Conservation (phyloP, 2,888 invertebrate species). For the Perithous albicinctus region DNA sequence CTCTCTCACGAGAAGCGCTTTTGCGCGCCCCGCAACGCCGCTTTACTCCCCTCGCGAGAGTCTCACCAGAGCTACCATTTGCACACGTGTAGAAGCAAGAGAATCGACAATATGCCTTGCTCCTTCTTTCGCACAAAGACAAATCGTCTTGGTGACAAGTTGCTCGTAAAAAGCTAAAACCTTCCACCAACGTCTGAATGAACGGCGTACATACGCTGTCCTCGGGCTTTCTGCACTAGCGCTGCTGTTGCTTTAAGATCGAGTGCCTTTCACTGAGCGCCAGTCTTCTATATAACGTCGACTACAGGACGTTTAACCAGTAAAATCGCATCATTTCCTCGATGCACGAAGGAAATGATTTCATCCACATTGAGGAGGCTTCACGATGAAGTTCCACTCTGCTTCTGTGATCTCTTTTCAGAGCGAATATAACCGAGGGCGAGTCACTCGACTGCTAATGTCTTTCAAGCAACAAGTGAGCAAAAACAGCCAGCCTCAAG, state of each 20-base stretch:
- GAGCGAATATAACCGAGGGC: not conserved
- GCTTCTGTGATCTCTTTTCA: conserved; percentile 1
- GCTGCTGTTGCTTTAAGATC: conserved; percentile 7
- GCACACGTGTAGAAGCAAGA: conserved; percentile 12
- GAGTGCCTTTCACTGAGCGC: conserved; percentile 9
- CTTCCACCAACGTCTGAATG: conserved; percentile 68
- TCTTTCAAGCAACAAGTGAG: not conserved
- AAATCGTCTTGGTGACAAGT: conserved; percentile 80
- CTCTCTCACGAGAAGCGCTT: too few relatives aligned
- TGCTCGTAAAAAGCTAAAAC: conserved; percentile 76
- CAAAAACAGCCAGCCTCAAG: conserved; percentile 54
- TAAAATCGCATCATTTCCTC: conserved; percentile 18
- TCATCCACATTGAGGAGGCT: conserved; percentile 3
- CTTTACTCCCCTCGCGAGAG: not conserved
- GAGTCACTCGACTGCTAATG: conserved; percentile 57
- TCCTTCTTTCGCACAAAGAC: conserved; percentile 72
- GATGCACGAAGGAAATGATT: not conserved
- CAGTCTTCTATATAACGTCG: not conserved
- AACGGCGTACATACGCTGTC: conserved; percentile 63
- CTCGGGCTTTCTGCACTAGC: conserved; percentile 38
- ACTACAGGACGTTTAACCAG: conserved; percentile 6
- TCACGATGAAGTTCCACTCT: conserved; percentile 34
- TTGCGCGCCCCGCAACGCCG: conserved; percentile 41
- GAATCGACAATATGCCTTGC: conserved; percentile 9
- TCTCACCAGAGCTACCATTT: not conserved